Evolutionary conservation across 2,888 invertebrate species (phyloP).

Genomic region (Amphipoea oculea): DNA sequence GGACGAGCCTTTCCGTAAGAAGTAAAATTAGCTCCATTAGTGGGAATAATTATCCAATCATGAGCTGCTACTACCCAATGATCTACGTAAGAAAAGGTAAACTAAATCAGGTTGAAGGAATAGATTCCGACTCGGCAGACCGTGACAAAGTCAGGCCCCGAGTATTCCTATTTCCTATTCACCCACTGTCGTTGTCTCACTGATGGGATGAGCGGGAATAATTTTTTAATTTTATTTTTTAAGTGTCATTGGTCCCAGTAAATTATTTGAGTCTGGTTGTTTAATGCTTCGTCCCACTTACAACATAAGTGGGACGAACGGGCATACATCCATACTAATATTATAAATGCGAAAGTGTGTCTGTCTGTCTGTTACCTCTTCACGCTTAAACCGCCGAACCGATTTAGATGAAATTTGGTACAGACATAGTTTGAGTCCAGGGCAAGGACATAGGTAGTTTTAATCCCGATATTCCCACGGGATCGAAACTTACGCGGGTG

Average conservation of each 20-base stretch:
- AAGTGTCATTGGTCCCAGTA: not conserved
- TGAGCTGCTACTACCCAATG: not conserved
- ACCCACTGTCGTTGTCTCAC: not conserved
- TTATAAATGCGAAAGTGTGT: too few species aligned
- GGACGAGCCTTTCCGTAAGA: not conserved
- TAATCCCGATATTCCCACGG: too few species aligned
- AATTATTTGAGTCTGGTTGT: not conserved
- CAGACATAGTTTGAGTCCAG: too few species aligned
- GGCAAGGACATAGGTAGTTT: too few species aligned
- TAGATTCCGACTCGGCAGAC: not conserved
- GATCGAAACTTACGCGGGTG: too few species aligned
- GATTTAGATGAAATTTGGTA: too few species aligned
- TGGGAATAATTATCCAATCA: not conserved
- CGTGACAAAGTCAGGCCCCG: constrained; percentile 11
- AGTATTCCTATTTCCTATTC: not conserved
- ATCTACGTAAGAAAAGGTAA: not conserved
- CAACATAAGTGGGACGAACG: not conserved
- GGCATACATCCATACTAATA: not conserved
- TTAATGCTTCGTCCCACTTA: too few species aligned
- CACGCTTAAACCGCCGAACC: too few species aligned
- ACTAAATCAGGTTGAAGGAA: not conserved
- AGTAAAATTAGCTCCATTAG: not conserved
- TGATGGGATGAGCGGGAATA: not conserved
- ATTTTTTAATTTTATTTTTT: not conserved
- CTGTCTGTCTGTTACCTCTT: too few species aligned